These are phyloP conservation scores for Condylura cristata DNA, from an alignment of 2,113 vertebrate species.

Conservation along the genomic window DNA sequence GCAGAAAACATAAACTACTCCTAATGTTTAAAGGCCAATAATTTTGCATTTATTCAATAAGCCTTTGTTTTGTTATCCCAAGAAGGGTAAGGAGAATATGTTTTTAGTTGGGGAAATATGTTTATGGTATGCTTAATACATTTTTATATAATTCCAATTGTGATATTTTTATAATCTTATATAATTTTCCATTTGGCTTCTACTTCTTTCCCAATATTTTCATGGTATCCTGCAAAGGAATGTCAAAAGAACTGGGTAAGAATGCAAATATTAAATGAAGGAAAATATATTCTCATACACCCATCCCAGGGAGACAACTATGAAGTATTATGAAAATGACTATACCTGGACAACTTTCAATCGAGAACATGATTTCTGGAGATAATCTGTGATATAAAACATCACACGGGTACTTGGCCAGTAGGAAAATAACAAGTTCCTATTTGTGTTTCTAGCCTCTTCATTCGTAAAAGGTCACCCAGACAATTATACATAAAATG, in stretches of 20 bases:
- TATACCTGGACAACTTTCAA: neutral
- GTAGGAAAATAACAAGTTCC: neutral
- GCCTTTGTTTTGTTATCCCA: neutral
- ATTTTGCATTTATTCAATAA: constrained; percentile 19
- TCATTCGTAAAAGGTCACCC: neutral
- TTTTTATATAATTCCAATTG: neutral
- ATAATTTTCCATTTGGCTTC: constrained; percentile 26
- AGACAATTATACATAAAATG: neutral
- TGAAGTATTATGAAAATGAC: neutral
- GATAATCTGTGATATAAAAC: neutral
- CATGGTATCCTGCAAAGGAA: neutral
- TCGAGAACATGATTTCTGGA: neutral
- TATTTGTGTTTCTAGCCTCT: neutral
- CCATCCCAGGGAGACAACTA: neutral
- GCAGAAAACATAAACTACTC: constrained; percentile 75
- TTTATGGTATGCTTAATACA: neutral
- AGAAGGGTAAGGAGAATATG: neutral
- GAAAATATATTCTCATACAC: neutral
- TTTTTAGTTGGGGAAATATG: neutral
- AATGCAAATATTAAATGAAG: neutral
- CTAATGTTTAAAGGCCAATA: constrained; percentile 3
- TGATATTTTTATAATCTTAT: neutral
- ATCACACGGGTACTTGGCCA: neutral
- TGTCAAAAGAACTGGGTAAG: neutral
- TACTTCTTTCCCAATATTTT: neutral